A percentile compares a stretch with the other conserved stretches of the same genome.
phyloP scores from a whole-genome alignment of 1,140 invertebrate genomes.

The Gryllus bimaculatus region DNA sequence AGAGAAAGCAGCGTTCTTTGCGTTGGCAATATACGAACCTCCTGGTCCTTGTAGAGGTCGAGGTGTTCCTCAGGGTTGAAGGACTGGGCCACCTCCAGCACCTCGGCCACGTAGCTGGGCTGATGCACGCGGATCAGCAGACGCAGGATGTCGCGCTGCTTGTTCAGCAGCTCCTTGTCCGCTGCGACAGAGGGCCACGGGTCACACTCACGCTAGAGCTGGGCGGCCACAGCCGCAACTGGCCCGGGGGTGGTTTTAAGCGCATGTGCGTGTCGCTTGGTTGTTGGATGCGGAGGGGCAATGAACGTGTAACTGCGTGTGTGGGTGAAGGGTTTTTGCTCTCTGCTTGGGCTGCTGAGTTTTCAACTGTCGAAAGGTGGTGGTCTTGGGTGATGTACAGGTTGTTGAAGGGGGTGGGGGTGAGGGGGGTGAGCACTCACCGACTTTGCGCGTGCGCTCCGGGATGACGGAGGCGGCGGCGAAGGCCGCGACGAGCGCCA shows the following conservation, averaged over 20 bases:
- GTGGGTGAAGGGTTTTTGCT: background rate
- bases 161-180: slow-evolving; percentile 43
- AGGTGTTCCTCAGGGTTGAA: slow-evolving; percentile 44
- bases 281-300: too few relatives aligned
- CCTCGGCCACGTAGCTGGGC: slow-evolving; percentile 37
- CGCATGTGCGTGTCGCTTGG: too few relatives aligned
- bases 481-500: background rate
- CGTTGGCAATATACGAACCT: background rate
- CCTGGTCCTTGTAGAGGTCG: slow-evolving; percentile 36
- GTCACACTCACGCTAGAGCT: background rate
- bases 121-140: slow-evolving; percentile 51
- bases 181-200: slow-evolving; percentile 30
- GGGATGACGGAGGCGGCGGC: background rate
- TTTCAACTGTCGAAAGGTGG: background rate
- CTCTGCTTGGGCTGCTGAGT: background rate
- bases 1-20: slow-evolving; percentile 22
- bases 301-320: too few relatives aligned
- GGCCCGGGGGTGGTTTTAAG: too few relatives aligned
- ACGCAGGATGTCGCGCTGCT: slow-evolving; percentile 49
- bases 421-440: background rate
- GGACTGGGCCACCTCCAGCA: slow-evolving; percentile 39
- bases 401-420: background rate
- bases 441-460: background rate
- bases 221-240: background rate
- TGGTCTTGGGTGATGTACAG: background rate